A percentile compares a stretch with the other conserved stretches of the same genome.
Evolutionary conservation across 1,140 invertebrate genomes (phyloP).

Genomic region (Zaprionus gabonicus): DNA sequence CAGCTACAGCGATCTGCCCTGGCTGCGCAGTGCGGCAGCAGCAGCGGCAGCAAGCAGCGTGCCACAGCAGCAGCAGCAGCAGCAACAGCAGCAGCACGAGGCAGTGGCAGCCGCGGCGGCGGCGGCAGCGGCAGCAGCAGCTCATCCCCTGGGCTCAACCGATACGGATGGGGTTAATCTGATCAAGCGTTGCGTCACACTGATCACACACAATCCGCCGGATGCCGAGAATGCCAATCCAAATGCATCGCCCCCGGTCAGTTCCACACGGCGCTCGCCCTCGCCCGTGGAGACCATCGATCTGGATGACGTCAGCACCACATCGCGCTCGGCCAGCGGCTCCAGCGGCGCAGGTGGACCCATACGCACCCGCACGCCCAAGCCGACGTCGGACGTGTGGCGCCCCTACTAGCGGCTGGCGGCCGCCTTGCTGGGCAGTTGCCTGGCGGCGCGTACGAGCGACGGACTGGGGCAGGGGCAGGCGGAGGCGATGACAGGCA

Average conservation of each 20-base stretch:
- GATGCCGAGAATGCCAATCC: slow-evolving; percentile 79
- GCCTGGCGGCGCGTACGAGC: slow-evolving; percentile 55
- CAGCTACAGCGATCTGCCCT: slow-evolving; percentile 87
- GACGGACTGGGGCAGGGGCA: slow-evolving; percentile 5
- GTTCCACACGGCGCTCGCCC: slow-evolving; percentile 74
- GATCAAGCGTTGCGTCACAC: slow-evolving; percentile 77
- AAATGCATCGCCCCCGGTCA: slow-evolving; percentile 80
- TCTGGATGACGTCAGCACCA: slow-evolving; percentile 79
- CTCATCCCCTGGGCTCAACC: slow-evolving; percentile 10
- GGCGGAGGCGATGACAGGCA: not conserved
- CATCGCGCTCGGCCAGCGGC: slow-evolving; percentile 69
- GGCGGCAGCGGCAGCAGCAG: slow-evolving; percentile 3
- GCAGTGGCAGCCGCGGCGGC: slow-evolving; percentile 32
- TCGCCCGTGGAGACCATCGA: slow-evolving; percentile 81
- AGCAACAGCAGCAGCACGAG: slow-evolving; percentile 46
- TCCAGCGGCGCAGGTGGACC: slow-evolving; percentile 62
- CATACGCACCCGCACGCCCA: slow-evolving; percentile 78
- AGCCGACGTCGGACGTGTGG: slow-evolving; percentile 81
- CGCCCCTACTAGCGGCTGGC: slow-evolving; percentile 84
- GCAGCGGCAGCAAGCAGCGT: slow-evolving; percentile 84
- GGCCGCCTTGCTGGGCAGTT: slow-evolving; percentile 75
- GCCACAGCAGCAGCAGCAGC: slow-evolving; percentile 85
- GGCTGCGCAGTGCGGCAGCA: slow-evolving; percentile 84
- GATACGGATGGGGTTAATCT: slow-evolving; percentile 70
- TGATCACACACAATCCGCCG: slow-evolving; percentile 78